Percentiles rank a stretch among this genome's conserved stretches.
These are phyloP conservation scores for Taeniopygia guttata DNA, from an alignment of 2,797 vertebrate genomes.

Conservation along the genomic window DNA sequence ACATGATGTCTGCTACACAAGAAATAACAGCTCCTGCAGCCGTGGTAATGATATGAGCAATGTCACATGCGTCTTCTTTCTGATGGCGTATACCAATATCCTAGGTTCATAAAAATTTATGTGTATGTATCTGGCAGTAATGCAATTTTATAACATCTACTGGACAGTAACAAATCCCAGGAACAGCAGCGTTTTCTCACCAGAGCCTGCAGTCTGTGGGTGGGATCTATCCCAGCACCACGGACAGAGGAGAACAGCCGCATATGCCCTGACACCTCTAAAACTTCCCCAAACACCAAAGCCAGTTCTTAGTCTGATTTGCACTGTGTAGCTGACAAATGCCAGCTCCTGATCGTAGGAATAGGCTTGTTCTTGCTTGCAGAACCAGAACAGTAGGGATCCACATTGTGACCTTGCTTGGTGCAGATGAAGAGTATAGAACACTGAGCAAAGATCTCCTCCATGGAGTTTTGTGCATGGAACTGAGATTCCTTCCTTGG, in stretches of 20 bases:
- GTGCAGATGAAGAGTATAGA: background rate
- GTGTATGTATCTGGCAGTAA: background rate
- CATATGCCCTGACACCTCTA: rapidly evolving
- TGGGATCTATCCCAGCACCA: background rate
- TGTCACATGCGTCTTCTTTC: background rate
- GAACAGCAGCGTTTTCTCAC: background rate
- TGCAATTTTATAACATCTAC: background rate
- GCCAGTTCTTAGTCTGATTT: background rate
- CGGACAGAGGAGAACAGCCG: background rate
- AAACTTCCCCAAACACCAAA: background rate
- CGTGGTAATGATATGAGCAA: background rate
- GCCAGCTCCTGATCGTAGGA: background rate
- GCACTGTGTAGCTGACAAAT: background rate
- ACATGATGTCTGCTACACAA: background rate
- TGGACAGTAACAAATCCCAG: background rate
- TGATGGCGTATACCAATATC: background rate
- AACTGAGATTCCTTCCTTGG: background rate
- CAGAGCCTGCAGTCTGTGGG: rapidly evolving
- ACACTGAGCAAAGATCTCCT: background rate
- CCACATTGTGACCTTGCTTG: background rate
- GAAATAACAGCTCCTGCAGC: background rate
- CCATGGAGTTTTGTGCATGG: background rate
- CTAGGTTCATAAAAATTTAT: background rate
- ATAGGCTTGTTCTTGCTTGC: background rate
- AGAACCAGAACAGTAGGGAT: background rate